Base-by-base conservation (phyloP, 2,113 vertebrate genomes). In the Quiscalus mexicanus region DNA sequence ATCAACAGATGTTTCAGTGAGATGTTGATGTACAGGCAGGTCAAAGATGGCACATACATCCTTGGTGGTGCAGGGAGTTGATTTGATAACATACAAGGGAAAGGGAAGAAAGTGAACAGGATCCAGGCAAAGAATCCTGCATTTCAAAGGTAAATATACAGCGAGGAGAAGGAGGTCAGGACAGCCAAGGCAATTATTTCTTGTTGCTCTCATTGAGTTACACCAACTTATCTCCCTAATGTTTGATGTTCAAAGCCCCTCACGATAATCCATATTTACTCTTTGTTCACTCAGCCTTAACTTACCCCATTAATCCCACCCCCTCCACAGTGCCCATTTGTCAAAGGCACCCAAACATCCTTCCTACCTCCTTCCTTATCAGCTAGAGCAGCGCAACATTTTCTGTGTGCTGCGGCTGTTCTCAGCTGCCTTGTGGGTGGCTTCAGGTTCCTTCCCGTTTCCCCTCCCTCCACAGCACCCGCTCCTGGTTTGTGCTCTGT, bases 321-420 rank as follows among this genome's bases (percentile, higher is more conserved):
- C 58, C n/a, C 49, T 71, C 53, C 69, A 52, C 27, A 20, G 9
- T 20, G 22, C 64, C 77, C 31, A 28, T 82, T 82, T 60, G 62
- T 68, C 80, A 78, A 75, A 68, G 0, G 2, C 21, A 30, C 25
- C 49, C 77, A 71, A 55, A 84, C 74, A 78, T 19, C 78, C 78
- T 73, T 78, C 65, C 87, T 22, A 63, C 73, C 60, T 49, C 80
- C 44, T 27, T 27, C 50, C 27, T n/a, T 55, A 79, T 69, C 67
- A 77, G 20, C 16, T 6, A 17, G 4, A 50, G 89, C 78, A 65
- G 44, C 1, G 12, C 17, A 52, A 9, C 6, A 6, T n/a, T 30
- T 60, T 41, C 41, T 9, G 28, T 1, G 45, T 0, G 2, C 17
- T 6, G 4, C 6, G 67, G 58, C 42, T 1, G 0, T 12, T 93